Evolutionary conservation across 2,888 invertebrate species (phyloP), one percentile per base, ranked within the genome.

Genomic region (Abrostola triplasia): DNA sequence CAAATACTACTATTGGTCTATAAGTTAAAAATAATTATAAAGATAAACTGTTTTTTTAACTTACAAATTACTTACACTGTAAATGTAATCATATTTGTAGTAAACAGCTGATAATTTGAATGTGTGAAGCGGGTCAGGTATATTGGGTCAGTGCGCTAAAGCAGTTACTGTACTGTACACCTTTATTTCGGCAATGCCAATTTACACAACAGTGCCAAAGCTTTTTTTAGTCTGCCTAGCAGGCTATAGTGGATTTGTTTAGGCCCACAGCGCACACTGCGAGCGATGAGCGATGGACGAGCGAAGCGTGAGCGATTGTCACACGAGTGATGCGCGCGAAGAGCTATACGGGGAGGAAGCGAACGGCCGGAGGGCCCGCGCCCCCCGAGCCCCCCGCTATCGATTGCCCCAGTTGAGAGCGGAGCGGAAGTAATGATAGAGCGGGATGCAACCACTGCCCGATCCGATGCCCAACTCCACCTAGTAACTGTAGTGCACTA

Each of bases 351-450:
- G 82, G 81, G 82, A 67, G 82, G 84, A 83, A 84, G 82, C 70
- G 86, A 87, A 87, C 81, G 83, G 81, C 72, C 83, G 80, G 79
- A 83, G 79, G 77, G 79, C 69, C 77, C 73, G 80, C 80, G 80
- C 71, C 84, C 82, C 85, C 84, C 84, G 71, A 83, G 73, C 70
- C 86, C 86, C 90, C 84, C 88, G 85, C 88, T 95, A 96, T 96
- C 95, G 95, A 96, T 96, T 95, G 95, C 95, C 95, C 95, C 95
- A 95, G 95, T 95, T 95, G 95, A 94, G 93, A 95, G 93, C 91
- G 91, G 92, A 91, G 92, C 92, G 94, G 92, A 93, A 93, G 91
- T 90, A 92, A 92, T 90, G 93, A 93, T 92, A 94, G 94, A 94
- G 90, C 89, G 89, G 90, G 94, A 94, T 93, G 94, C 94, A 92